phyloP scores from a whole-genome alignment of 1,140 invertebrate species.

The Lepidurus arcticus region DNA sequence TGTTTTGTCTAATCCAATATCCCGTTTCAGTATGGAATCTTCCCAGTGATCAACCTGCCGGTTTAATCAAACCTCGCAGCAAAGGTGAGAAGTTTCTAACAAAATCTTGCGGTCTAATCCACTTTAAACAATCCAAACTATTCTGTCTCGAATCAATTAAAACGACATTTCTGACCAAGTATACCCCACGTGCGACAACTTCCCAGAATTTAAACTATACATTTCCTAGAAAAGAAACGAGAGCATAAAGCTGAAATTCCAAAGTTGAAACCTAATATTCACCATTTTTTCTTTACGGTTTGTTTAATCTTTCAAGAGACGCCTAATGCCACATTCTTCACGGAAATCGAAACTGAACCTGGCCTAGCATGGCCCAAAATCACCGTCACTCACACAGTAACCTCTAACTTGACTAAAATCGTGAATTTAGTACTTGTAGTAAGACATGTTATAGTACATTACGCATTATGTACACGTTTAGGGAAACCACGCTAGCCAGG shows the following conservation, averaged over 20 bases:
- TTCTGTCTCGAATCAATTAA: background rate
- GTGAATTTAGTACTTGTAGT: too few species aligned
- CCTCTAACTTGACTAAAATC: background rate
- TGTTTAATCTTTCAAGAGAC: background rate
- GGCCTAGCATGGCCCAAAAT: slow-evolving; percentile 2
- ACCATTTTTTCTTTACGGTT: background rate
- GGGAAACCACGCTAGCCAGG: background rate
- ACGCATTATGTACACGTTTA: background rate
- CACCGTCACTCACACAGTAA: background rate
- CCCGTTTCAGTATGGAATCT: background rate
- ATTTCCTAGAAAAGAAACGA: too few species aligned
- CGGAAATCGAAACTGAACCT: slow-evolving; percentile 13
- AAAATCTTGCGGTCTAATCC: background rate
- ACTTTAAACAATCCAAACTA: background rate
- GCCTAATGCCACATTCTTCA: background rate
- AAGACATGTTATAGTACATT: background rate
- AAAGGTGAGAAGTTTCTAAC: background rate
- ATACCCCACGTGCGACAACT: too few species aligned
- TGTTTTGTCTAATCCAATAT: background rate
- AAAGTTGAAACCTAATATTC: too few species aligned
- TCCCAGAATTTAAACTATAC: too few species aligned
- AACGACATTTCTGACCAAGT: too few species aligned
- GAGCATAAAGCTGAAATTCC: too few species aligned
- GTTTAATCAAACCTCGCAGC: background rate
- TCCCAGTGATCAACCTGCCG: slow-evolving; percentile 5